Conservation (phyloP, 2,113 vertebrate genomes). For the Donacobius atricapilla region DNA sequence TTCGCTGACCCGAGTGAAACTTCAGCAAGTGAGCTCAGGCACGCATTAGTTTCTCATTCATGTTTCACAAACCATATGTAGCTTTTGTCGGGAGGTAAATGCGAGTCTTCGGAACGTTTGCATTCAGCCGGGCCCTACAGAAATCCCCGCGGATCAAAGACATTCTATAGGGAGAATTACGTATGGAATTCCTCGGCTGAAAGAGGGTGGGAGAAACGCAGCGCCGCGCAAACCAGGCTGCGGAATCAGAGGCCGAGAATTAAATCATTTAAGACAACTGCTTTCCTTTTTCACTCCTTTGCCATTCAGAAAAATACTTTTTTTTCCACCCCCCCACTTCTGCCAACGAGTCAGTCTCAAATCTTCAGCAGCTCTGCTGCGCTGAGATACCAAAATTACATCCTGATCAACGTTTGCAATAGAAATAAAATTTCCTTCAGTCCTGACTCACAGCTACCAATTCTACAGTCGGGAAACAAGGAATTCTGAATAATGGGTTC, state of each 20-base stretch:
- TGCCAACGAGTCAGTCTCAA: background rate
- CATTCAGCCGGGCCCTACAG: background rate
- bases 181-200: background rate
- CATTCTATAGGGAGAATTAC: background rate
- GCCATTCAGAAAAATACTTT: background rate
- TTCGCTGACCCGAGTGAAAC: slow-evolving; percentile 46
- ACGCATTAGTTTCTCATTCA: slow-evolving; percentile 12
- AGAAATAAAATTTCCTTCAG: background rate
- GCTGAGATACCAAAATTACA: background rate
- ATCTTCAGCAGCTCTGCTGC: background rate
- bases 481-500: background rate
- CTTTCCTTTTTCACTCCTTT: background rate
- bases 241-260: background rate
- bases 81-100: slow-evolving; percentile 9
- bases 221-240: background rate
- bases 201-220: background rate
- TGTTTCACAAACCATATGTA: slow-evolving; percentile 3
- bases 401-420: background rate
- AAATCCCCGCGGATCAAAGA: slow-evolving; percentile 52
- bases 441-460: background rate
- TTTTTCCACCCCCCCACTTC: too few relatives aligned
- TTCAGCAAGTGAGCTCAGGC: slow-evolving; percentile 48
- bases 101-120: slow-evolving; percentile 40
- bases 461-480: background rate
- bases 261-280: background rate